Conservation (phyloP, 2,888 invertebrate genomes). For the Labia minor region DNA sequence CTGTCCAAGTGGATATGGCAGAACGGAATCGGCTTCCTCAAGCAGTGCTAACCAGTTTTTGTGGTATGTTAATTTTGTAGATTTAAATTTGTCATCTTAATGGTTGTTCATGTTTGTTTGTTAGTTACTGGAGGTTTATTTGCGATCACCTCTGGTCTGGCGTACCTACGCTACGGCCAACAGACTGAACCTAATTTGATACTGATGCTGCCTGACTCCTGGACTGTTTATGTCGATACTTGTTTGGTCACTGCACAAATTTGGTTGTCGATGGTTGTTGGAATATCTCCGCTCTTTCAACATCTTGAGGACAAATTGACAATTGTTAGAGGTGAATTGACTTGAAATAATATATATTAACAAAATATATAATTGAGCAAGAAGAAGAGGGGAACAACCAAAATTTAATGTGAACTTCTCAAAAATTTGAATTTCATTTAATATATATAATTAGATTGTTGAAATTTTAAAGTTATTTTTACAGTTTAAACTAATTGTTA, state of each 20-base stretch:
- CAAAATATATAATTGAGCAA: background rate
- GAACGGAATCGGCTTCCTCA: slow-evolving; percentile 59
- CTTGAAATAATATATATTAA: background rate
- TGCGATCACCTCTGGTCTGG: slow-evolving; percentile 49
- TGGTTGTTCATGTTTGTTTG: slow-evolving; percentile 24
- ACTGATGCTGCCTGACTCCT: slow-evolving; percentile 52
- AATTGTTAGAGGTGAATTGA: slow-evolving; percentile 55
- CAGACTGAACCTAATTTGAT: slow-evolving; percentile 53
- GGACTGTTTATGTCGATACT: slow-evolving; percentile 53
- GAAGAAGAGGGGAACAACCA: too few relatives aligned
- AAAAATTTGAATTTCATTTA: too few relatives aligned
- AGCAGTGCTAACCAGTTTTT: slow-evolving; percentile 60
- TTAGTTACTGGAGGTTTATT: slow-evolving; percentile 52
- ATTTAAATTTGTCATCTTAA: background rate
- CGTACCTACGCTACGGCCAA: slow-evolving; percentile 53
- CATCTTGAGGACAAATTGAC: slow-evolving; percentile 67
- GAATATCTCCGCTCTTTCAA: slow-evolving; percentile 69
- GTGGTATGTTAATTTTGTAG: slow-evolving; percentile 40
- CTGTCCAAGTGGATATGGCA: slow-evolving; percentile 86
- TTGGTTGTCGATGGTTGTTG: slow-evolving; percentile 63
- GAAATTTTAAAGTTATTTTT: too few relatives aligned
- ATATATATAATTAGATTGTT: too few relatives aligned
- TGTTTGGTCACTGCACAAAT: slow-evolving; percentile 66
- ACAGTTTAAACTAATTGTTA: too few relatives aligned
- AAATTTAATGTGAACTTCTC: background rate